A percentile compares a stretch with the other conserved stretches of the same genome.
These are phyloP conservation scores for Pachypsylla venusta DNA, from an alignment of 1,140 invertebrate genomes.

Conservation along the genomic window DNA sequence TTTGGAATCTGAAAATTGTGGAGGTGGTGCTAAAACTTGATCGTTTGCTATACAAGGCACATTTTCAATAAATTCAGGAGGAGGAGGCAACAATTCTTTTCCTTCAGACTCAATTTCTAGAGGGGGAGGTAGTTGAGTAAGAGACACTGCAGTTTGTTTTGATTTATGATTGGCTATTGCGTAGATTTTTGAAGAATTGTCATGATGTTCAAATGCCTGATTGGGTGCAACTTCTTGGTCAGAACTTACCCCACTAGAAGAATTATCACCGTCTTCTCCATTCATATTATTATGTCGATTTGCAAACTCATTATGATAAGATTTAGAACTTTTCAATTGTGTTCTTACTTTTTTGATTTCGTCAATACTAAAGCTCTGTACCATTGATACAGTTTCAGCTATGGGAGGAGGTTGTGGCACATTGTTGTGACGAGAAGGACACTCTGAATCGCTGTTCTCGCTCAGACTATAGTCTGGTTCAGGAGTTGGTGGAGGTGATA, in stretches of 20 bases:
- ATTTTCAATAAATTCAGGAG: constrained; percentile 49
- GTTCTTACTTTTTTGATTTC: constrained; percentile 66
- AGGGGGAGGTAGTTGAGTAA: constrained; percentile 64
- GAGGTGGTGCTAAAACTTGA: constrained; percentile 45
- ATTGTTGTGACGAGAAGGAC: neutral
- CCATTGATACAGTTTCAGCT: constrained; percentile 32
- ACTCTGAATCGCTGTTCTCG: constrained; percentile 39
- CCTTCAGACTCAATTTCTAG: constrained; percentile 56
- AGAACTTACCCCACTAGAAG: constrained; percentile 68
- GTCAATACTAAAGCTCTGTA: constrained; percentile 70
- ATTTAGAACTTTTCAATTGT: constrained; percentile 66
- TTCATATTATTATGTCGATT: constrained; percentile 33
- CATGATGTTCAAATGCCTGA: constrained; percentile 27
- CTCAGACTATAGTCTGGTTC: constrained; percentile 79
- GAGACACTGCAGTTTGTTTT: constrained; percentile 52
- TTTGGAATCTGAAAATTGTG: constrained; percentile 48
- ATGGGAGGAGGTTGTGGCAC: constrained; percentile 30
- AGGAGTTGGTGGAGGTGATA: constrained; percentile 56
- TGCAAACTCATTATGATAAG: constrained; percentile 62
- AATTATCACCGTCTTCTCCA: constrained; percentile 65
- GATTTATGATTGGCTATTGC: constrained; percentile 26
- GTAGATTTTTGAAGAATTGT: constrained; percentile 31
- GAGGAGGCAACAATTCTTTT: constrained; percentile 52
- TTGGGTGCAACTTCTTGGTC: constrained; percentile 53
- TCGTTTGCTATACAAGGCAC: constrained; percentile 32